Evolutionary conservation across 2,888 invertebrate genomes (phyloP).

Genomic region (Caenorhabditis sinica): DNA sequence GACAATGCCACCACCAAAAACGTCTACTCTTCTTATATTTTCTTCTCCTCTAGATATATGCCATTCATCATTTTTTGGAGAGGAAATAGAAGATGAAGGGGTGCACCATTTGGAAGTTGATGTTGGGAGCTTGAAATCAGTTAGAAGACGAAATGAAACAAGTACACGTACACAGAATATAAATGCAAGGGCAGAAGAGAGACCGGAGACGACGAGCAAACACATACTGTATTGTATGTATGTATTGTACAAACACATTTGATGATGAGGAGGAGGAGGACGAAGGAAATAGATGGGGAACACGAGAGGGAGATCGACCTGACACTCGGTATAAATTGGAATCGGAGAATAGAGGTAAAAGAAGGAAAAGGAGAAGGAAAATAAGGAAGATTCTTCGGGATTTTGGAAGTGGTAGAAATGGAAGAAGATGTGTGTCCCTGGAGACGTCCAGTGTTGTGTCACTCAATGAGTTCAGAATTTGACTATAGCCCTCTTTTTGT

Average conservation of each 20-base stretch:
- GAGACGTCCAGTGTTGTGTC: conserved; percentile 32
- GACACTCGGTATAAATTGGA: conserved; percentile 53
- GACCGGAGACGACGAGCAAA: conserved; percentile 54
- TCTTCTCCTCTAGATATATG: conserved; percentile 5
- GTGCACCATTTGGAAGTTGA: not conserved
- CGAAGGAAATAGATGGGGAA: conserved; percentile 52
- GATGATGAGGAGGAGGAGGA: conserved; percentile 53
- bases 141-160: conserved; percentile 29
- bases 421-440: conserved; percentile 21
- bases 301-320: conserved; percentile 49
- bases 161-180: conserved; percentile 33
- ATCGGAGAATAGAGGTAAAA: conserved; percentile 26
- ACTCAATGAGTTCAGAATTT: conserved; percentile 50
- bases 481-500: conserved; percentile 7
- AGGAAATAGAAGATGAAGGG: no score
- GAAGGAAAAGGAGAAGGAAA: conserved; percentile 6
- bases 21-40: conserved; percentile 9
- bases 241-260: conserved; percentile 65
- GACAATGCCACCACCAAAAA: conserved; percentile 45
- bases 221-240: conserved; percentile 62
- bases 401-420: conserved; percentile 18
- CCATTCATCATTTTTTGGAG: conserved; percentile 52
- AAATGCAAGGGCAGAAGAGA: conserved; percentile 21
- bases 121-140: conserved; percentile 13
- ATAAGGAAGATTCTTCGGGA: conserved; percentile 33